phyloP scores from a whole-genome alignment of 1,140 invertebrate genomes.

The Thalassaphorura encarpata region DNA sequence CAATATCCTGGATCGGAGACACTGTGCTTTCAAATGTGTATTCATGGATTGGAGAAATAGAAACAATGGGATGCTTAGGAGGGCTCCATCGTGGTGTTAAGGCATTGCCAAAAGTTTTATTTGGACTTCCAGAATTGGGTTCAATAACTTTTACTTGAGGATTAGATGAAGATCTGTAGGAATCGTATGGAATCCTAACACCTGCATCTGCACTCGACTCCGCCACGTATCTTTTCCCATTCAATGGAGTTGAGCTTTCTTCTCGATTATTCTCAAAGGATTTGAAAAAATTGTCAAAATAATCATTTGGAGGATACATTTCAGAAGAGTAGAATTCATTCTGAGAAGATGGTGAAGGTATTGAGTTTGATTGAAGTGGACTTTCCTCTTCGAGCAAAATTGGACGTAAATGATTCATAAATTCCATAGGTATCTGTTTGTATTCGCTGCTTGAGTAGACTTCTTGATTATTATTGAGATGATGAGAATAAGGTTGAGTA shows the following conservation, averaged over 20 bases:
- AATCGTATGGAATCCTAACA: too few relatives aligned
- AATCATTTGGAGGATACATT: conserved; percentile 12
- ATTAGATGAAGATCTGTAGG: conserved; percentile 5
- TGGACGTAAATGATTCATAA: conserved; percentile 16
- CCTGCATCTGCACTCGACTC: too few relatives aligned
- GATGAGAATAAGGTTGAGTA: too few relatives aligned
- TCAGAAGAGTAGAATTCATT: conserved; percentile 13
- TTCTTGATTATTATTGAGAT: too few relatives aligned
- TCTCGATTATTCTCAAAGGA: conserved; percentile 11
- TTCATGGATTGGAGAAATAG: conserved; percentile 6
- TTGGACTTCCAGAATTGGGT: neutral
- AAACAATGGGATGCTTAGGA: neutral
- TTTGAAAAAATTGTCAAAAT: conserved; percentile 22
- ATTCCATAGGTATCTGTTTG: conserved; percentile 22
- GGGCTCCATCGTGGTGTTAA: neutral
- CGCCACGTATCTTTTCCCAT: too few relatives aligned
- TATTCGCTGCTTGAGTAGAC: too few relatives aligned
- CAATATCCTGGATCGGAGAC: conserved; percentile 9
- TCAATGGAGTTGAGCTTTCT: neutral
- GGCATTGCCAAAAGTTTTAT: too few relatives aligned
- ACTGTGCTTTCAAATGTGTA: neutral
- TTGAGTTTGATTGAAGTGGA: neutral
- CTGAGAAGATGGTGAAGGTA: neutral
- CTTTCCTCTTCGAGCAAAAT: conserved; percentile 16
- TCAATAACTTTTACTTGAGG: conserved; percentile 4